Evolutionary conservation across 2,113 vertebrate genomes (phyloP), one percentile per base, ranked within the genome.

Genomic region (Mola mola): DNA sequence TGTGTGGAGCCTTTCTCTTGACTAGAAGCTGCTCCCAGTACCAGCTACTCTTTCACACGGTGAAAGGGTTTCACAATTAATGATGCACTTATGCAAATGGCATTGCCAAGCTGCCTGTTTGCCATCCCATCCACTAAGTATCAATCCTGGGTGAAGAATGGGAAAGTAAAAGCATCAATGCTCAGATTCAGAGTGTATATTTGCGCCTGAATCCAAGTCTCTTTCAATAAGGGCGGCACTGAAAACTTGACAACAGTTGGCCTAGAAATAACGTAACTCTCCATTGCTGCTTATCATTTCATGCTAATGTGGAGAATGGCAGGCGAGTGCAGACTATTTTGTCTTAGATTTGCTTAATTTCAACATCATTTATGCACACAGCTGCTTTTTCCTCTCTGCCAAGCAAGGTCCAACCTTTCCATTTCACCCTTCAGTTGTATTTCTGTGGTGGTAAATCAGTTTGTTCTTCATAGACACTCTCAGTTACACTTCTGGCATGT

Each of bases 71-170:
- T 72, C 66, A 77, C 83, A 88, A 83, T 89, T 92, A 91, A 92
- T 91, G 87, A 87, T 86, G 83, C 81, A 85, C 87, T 90, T 90
- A 88, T 90, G 86, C 84, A 83, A 90, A 90, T 90, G 50, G 47
- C 10, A 66, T 85, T 71, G 60, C 79, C 74, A 68, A 52, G 74
- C 72, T 66, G 55, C 55, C 69, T 17, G 55, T 65, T 75, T 67
- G 53, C 81, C 56, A 85, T 46, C 72, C 47, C 63, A 79, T 59
- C 72, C 51, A 46, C 72, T 65, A 72, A 75, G 83, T 78, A 82
- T 84, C 78, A 80, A 83, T 78, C 69, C 56, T 71, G 53, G n/a
- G 22, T 79, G 47, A 78, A 81, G 71, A 78, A 83, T 68, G 68
- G 20, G 19, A 49, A 43, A 75, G 66, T 59, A 53, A 79, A 83